phyloP scores from a whole-genome alignment of 2,888 invertebrate genomes.

The Drosophila atripex region DNA sequence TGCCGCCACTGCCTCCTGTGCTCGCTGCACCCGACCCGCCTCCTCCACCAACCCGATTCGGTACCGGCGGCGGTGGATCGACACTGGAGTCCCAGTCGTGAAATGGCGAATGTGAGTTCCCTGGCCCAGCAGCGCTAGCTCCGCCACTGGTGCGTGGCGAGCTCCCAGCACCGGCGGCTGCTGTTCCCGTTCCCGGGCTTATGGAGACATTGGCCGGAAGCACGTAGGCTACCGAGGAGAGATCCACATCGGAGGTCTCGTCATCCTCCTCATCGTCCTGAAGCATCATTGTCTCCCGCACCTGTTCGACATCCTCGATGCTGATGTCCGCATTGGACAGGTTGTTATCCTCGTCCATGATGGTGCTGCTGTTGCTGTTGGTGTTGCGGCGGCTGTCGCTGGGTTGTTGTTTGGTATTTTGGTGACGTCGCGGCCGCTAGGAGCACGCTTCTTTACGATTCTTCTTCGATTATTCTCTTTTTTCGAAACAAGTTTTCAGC shows the following conservation, averaged over 20 bases:
- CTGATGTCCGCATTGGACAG: slow-evolving; percentile 73
- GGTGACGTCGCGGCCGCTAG: slow-evolving; percentile 66
- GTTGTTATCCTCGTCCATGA: slow-evolving; percentile 82
- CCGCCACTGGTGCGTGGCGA: slow-evolving; percentile 1
- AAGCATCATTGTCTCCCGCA: slow-evolving; percentile 27
- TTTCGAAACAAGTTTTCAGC: slow-evolving; percentile 76
- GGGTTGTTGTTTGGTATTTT: slow-evolving; percentile 50
- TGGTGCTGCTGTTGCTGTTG: slow-evolving; percentile 51
- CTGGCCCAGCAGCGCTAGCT: slow-evolving; percentile 15
- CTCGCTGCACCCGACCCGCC: slow-evolving; percentile 14
- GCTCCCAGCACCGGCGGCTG: not conserved
- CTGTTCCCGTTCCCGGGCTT: not conserved
- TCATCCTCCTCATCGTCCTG: slow-evolving; percentile 42
- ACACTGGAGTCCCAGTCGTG: slow-evolving; percentile 64
- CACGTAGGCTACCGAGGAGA: slow-evolving; percentile 52
- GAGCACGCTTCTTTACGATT: slow-evolving; percentile 46
- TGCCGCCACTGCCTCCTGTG: not conserved
- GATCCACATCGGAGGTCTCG: slow-evolving; percentile 55
- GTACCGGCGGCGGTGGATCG: slow-evolving; percentile 13
- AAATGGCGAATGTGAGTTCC: slow-evolving; percentile 57
- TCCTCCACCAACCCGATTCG: slow-evolving; percentile 4
- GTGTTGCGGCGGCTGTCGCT: slow-evolving; percentile 32
- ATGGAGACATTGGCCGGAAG: slow-evolving; percentile 47
- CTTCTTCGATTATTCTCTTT: slow-evolving; percentile 48
- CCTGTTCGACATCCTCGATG: slow-evolving; percentile 60